phyloP scores from a whole-genome alignment of 2,113 vertebrate species.

The Benitochromis conjunctus region DNA sequence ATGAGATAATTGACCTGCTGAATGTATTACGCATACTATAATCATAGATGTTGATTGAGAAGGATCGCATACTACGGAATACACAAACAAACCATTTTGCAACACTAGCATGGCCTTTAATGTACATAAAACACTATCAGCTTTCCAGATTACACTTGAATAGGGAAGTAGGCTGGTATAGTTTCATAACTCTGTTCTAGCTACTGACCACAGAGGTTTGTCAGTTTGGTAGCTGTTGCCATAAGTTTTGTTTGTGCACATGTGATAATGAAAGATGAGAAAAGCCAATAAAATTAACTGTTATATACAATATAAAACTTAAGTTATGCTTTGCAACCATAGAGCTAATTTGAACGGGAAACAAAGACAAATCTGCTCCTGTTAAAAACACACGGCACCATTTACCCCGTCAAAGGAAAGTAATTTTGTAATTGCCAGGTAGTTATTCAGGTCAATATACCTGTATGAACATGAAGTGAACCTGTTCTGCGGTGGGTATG shows the following conservation, averaged over 20 bases:
- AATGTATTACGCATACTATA: neutral
- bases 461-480: neutral
- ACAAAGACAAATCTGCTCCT: neutral
- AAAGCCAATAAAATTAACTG: neutral
- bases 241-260: neutral
- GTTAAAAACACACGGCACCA: neutral
- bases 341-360: neutral
- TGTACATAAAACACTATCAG: neutral
- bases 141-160: conserved; percentile 6
- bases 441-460: neutral
- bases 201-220: neutral
- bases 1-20: neutral
- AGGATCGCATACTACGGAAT: neutral
- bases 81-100: neutral
- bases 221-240: neutral
- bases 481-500: neutral
- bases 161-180: conserved; percentile 29
- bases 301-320: neutral
- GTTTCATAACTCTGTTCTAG: conserved; percentile 28
- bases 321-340: neutral
- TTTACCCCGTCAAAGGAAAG: neutral
- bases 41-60: neutral
- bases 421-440: neutral
- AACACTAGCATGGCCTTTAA: neutral
- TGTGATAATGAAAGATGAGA: neutral